Percentiles rank a stretch among this genome's conserved stretches.
These are phyloP conservation scores for Busseola fusca DNA, from an alignment of 2,888 invertebrate species.

Conservation along the genomic window DNA sequence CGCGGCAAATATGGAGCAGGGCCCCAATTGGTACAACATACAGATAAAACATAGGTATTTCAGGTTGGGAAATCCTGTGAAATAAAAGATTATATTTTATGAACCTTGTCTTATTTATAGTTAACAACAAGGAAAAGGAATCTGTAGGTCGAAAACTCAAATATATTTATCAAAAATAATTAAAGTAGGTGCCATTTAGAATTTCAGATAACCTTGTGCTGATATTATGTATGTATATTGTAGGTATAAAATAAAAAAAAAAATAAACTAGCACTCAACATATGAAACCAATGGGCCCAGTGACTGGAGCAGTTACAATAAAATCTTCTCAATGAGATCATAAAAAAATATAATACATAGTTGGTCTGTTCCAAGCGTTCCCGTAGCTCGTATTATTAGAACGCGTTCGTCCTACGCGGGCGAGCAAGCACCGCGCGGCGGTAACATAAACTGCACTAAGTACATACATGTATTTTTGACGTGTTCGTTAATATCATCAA, in stretches of 20 bases:
- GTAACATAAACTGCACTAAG: conserved; percentile 44
- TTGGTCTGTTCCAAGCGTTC: background rate
- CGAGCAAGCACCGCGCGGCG: background rate
- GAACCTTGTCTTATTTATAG: background rate
- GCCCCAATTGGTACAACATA: background rate
- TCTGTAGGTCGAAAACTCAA: background rate
- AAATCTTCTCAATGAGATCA: background rate
- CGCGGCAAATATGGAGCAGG: conserved; percentile 9
- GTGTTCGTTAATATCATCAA: conserved; percentile 43
- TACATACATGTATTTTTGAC: conserved; percentile 45
- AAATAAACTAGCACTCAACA: background rate
- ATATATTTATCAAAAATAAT: background rate
- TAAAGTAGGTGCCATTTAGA: background rate
- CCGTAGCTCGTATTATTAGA: conserved; percentile 5
- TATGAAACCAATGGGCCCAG: background rate
- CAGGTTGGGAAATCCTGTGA: background rate
- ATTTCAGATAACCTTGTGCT: background rate
- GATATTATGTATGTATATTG: background rate
- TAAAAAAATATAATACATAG: no score
- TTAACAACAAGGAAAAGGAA: background rate
- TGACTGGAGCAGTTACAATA: background rate
- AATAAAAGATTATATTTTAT: background rate
- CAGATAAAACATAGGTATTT: background rate
- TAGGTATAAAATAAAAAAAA: background rate
- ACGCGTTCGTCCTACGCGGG: conserved; percentile 27